Percentiles rank a stretch among this genome's conserved stretches.
These are phyloP conservation scores for Illadopsis cleaveri DNA, from an alignment of 2,113 vertebrate species.

Conservation along the genomic window DNA sequence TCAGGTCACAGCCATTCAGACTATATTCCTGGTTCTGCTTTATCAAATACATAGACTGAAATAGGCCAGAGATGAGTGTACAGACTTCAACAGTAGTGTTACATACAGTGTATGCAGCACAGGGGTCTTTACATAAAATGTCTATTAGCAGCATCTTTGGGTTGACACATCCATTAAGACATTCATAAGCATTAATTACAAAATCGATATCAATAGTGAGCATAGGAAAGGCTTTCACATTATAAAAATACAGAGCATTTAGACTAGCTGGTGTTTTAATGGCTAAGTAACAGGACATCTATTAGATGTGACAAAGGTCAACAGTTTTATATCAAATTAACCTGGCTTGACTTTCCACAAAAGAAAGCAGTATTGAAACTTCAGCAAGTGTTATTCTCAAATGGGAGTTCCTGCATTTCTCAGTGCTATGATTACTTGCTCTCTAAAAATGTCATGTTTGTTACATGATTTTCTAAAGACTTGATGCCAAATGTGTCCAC, in stretches of 20 bases:
- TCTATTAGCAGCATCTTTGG: conserved; percentile 77
- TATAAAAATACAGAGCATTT: conserved; percentile 60
- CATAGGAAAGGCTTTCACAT: conserved; percentile 37
- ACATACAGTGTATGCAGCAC: conserved; percentile 9
- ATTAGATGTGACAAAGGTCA: conserved; percentile 69
- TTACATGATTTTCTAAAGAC: conserved; percentile 83
- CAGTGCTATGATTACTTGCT: conserved; percentile 76
- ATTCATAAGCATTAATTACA: conserved; percentile 63
- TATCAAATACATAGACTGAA: neutral
- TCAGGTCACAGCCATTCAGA: conserved; percentile 11
- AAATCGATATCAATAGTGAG: conserved; percentile 10
- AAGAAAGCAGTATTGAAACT: conserved; percentile 62
- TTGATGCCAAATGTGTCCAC: conserved; percentile 78
- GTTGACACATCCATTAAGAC: conserved; percentile 69
- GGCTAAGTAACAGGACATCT: conserved; percentile 57
- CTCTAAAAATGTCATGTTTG: conserved; percentile 84
- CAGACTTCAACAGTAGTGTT: conserved; percentile 33
- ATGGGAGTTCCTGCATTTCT: conserved; percentile 32
- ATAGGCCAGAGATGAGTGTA: conserved; percentile 1
- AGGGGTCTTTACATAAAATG: conserved; percentile 13
- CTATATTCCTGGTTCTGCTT: conserved; percentile 27
- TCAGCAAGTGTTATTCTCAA: conserved; percentile 22
- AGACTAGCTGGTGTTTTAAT: conserved; percentile 6
- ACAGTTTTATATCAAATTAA: conserved; percentile 43
- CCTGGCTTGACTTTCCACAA: conserved; percentile 62